phyloP scores from a whole-genome alignment of 2,888 invertebrate species.

The Steromphala cineraria region DNA sequence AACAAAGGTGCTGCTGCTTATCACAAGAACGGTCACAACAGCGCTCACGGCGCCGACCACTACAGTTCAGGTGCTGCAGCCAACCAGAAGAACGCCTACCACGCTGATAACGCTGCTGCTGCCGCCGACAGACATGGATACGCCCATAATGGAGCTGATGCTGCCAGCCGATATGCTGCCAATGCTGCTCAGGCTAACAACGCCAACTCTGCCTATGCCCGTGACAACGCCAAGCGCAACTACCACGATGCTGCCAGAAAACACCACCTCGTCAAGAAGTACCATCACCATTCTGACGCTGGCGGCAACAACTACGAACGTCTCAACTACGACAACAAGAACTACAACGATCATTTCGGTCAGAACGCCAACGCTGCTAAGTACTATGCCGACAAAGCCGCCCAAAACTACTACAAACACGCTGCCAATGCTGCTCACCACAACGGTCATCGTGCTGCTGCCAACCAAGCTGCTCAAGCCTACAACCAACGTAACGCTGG shows the following conservation, averaged over 20 bases:
- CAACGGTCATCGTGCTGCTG: not conserved
- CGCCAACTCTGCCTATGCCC: not conserved
- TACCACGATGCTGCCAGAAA: constrained; percentile 13
- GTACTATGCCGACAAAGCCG: not conserved
- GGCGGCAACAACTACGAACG: constrained; percentile 22
- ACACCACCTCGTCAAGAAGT: constrained; percentile 20
- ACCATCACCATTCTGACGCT: constrained; percentile 7
- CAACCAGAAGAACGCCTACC: constrained; percentile 19
- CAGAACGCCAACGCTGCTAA: not conserved
- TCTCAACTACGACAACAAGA: not conserved
- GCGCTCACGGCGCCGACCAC: constrained; percentile 29
- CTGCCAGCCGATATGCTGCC: not conserved
- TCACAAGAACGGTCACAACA: constrained; percentile 14
- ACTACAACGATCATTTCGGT: constrained; percentile 16
- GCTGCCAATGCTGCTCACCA: not conserved
- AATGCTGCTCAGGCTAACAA: not conserved
- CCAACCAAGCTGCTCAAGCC: not conserved
- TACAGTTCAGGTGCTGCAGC: constrained; percentile 13
- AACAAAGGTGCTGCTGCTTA: not conserved
- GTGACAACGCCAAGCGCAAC: not conserved
- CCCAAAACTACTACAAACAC: not conserved
- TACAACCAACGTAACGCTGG: not conserved
- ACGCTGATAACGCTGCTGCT: not conserved
- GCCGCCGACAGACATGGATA: constrained; percentile 4
- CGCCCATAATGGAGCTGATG: not conserved